phyloP scores from a whole-genome alignment of 2,113 vertebrate genomes.

The Nothobranchius furzeri region DNA sequence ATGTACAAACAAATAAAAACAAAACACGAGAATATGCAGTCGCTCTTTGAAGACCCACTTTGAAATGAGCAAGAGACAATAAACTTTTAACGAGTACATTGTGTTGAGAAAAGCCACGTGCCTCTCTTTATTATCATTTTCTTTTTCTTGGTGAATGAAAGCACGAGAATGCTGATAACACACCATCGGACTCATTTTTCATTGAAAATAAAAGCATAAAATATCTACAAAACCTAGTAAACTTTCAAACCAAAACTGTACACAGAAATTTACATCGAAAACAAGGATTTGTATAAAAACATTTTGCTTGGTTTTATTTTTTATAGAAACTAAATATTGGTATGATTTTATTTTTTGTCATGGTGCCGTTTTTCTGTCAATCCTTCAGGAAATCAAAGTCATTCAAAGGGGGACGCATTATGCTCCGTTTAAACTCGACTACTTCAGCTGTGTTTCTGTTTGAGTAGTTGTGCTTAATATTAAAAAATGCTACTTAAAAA shows the following conservation, averaged over 20 bases:
- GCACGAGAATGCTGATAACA: slow-evolving; percentile 82
- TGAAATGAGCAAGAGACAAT: slow-evolving; percentile 78
- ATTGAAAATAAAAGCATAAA: slow-evolving; percentile 87
- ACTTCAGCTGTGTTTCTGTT: not conserved
- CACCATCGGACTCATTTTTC: slow-evolving; percentile 76
- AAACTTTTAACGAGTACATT: slow-evolving; percentile 77
- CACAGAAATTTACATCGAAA: slow-evolving; percentile 94
- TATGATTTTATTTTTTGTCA: slow-evolving; percentile 69
- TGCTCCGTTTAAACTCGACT: not conserved
- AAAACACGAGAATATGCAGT: slow-evolving; percentile 85
- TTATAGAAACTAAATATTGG: slow-evolving; percentile 89
- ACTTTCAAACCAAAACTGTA: slow-evolving; percentile 99
- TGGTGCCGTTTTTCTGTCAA: slow-evolving; percentile 42
- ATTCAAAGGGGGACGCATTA: slow-evolving; percentile 32
- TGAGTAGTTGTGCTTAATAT: not conserved
- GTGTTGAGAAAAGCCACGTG: slow-evolving; percentile 69
- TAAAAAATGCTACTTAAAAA: not conserved
- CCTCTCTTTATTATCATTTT: slow-evolving; percentile 68
- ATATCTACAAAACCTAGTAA: slow-evolving; percentile 93
- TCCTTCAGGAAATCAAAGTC: slow-evolving; percentile 59
- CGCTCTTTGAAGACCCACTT: slow-evolving; percentile 86
- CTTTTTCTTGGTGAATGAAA: slow-evolving; percentile 70
- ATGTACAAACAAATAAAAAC: slow-evolving; percentile 79
- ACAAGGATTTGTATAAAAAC: slow-evolving; percentile 77
- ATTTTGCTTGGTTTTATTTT: slow-evolving; percentile 78